Base-by-base conservation (phyloP, 1,140 invertebrate species). In the Brevipalpus yothersi region DNA sequence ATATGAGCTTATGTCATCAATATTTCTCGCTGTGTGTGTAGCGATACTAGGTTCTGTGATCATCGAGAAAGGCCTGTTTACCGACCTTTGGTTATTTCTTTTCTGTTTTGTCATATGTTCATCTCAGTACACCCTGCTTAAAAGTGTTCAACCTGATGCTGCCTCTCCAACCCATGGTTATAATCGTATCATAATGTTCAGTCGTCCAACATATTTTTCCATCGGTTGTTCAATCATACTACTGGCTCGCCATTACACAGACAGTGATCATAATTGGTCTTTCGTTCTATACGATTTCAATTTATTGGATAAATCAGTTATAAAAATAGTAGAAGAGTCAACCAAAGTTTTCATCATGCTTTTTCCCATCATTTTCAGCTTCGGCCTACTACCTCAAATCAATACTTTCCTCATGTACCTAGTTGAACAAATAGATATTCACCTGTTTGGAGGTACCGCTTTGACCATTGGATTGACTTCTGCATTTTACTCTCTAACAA, bases 111-210 rank as follows among this genome's bases (percentile, higher is more conserved):
- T 96, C 23, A 90, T 96, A 53, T 92, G 92, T 12, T 83, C 89
- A 11, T 93, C 89, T 69, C 92, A 98, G 70, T 98, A 98, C 71
- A 97, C 92, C 1, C 73, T 99, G 54, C 73, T 99, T 15, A 98
- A 98, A 74, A 95, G 90, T 71, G 94, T 98, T 4, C 94, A 99
- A 68, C 94, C 94, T 1, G 94, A 99, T 74, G 90, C 93, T 0
- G 84, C 93, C 0, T 97, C 92, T 5, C 93, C 94, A 0, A 92
- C 92, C 15, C 93, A 97, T 72, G 74, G 94, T 2, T 97, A 93
- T 69, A 98, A 99, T 72, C 82, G 88, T 65, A 82, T 96, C 59
- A 88, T 96, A 23, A 83, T 67, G 41, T 67, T 66, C 49, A 78
- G 78, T 69, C 78, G 93, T 60, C 87, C 94, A 13, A 82, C 96